These are phyloP conservation scores for Rafetus swinhoei DNA, from an alignment of 2,113 vertebrate species.

Conservation along the genomic window DNA sequence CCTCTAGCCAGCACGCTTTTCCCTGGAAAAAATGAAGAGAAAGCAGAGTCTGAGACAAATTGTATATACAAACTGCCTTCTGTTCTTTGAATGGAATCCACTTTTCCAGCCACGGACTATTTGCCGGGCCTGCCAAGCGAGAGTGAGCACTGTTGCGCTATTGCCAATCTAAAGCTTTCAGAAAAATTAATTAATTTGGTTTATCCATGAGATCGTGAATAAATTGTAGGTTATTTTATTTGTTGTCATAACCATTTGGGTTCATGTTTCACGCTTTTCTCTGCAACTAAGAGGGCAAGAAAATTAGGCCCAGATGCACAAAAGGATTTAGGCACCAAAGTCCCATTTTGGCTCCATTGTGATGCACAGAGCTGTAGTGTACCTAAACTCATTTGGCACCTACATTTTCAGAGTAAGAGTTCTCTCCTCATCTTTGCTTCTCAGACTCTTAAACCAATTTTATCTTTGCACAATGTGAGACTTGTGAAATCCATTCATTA, in stretches of 20 bases:
- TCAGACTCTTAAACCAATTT: not conserved
- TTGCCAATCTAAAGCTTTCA: not conserved
- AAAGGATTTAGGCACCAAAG: not conserved
- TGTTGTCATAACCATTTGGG: not conserved
- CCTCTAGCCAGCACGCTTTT: not conserved
- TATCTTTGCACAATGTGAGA: not conserved
- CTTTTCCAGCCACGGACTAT: not conserved
- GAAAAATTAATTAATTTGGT: not conserved
- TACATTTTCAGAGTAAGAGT: not conserved
- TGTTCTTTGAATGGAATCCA: accelerated
- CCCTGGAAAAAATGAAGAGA: not conserved
- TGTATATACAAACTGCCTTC: accelerated
- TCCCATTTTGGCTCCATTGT: not conserved
- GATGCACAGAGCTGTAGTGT: not conserved
- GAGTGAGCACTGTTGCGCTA: not conserved
- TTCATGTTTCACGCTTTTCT: not conserved
- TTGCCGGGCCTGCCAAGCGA: not conserved
- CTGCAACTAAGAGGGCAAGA: not conserved
- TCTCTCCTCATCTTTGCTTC: not conserved
- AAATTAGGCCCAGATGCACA: not conserved
- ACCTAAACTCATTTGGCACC: not conserved
- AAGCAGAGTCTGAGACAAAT: not conserved
- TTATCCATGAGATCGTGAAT: not conserved
- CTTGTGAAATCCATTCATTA: not conserved
- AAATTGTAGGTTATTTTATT: accelerated